These are phyloP conservation scores for Tychaedon coryphoeus DNA, from an alignment of 2,113 vertebrate genomes.

Conservation along the genomic window DNA sequence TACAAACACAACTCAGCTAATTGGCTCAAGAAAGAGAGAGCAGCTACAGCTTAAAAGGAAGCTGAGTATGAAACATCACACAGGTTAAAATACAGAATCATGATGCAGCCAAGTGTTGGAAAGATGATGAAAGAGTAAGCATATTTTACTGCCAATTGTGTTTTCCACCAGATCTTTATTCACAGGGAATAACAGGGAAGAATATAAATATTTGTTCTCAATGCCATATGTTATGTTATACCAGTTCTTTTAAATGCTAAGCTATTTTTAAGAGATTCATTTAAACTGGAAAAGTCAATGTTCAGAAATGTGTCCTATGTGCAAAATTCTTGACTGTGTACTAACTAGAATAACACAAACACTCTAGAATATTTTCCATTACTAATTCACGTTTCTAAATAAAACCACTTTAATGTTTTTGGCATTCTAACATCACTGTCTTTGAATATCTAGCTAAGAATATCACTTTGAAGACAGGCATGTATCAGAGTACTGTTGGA, in stretches of 20 bases:
- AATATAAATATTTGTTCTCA: slow-evolving; percentile 34
- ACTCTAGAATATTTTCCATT: slow-evolving; percentile 23
- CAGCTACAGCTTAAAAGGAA: background rate
- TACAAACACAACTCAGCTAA: background rate
- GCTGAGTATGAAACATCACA: background rate
- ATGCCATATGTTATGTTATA: background rate
- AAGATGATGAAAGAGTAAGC: background rate
- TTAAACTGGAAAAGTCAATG: slow-evolving; percentile 1
- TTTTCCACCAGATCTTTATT: background rate
- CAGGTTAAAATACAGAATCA: background rate
- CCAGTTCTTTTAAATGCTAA: slow-evolving; percentile 9
- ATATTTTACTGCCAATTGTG: background rate
- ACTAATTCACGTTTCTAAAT: slow-evolving; percentile 25
- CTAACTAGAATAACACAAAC: background rate
- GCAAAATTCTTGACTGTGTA: slow-evolving; percentile 9
- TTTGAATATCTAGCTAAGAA: slow-evolving; percentile 1
- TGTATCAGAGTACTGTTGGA: background rate
- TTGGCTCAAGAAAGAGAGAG: background rate
- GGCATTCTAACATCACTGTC: background rate
- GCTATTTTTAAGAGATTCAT: slow-evolving; percentile 26
- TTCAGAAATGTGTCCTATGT: background rate
- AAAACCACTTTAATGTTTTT: slow-evolving; percentile 7
- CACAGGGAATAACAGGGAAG: background rate
- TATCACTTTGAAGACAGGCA: background rate
- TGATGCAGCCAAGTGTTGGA: background rate